Evolutionary conservation across 1,140 invertebrate genomes (phyloP).

Genomic region (Acyrthosiphon pisum): DNA sequence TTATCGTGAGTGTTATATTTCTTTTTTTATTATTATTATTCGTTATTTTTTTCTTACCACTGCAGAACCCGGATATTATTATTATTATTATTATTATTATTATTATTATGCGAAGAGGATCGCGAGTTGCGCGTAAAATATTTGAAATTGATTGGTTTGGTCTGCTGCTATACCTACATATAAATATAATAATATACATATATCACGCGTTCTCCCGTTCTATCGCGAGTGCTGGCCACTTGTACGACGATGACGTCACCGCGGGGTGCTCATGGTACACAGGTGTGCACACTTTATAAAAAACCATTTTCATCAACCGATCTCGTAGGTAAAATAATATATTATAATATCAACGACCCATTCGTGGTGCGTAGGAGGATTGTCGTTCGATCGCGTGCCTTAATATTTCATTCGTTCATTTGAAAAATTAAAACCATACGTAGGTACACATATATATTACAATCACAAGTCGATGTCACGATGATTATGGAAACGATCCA

Average conservation of each 20-base stretch:
- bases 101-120: neutral
- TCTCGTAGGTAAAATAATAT: neutral
- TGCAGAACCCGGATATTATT: neutral
- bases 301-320: neutral
- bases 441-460: too few relatives aligned
- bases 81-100: too few relatives aligned
- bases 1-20: neutral
- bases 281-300: neutral
- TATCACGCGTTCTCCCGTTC: neutral
- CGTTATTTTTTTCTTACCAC: neutral
- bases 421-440: neutral
- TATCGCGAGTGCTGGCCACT: neutral
- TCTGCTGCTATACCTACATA: neutral
- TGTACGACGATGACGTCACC: neutral
- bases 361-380: neutral
- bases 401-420: neutral
- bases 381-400: neutral
- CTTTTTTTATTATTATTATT: neutral
- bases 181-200: neutral
- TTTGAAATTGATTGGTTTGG: neutral
- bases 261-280: neutral
- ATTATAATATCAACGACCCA: neutral
- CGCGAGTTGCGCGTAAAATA: neutral
- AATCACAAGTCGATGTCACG: neutral
- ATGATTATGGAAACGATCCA: neutral